Percentiles rank a stretch among this genome's conserved stretches.
Conservation (phyloP, 2,888 invertebrate genomes). For the Caenorhabditis wallacei region DNA sequence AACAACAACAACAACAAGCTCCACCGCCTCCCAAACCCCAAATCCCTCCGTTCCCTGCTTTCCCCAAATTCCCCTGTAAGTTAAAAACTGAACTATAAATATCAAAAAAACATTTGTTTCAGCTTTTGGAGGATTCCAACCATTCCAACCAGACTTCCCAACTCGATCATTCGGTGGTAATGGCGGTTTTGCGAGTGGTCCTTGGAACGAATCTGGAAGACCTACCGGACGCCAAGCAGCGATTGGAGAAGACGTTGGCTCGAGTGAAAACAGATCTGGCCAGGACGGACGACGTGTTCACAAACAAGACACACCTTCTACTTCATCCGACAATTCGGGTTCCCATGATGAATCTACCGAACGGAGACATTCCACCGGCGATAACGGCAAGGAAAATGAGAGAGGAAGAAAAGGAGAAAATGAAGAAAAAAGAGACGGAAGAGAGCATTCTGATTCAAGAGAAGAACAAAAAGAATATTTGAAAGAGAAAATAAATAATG, state of each 20-base stretch:
- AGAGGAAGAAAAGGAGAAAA: constrained; percentile 42
- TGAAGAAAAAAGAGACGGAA: constrained; percentile 19
- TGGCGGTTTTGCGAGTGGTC: constrained; percentile 68
- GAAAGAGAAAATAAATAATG: constrained; percentile 22
- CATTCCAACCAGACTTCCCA: constrained; percentile 63
- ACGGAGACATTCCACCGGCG: constrained; percentile 53
- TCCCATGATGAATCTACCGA: constrained; percentile 63
- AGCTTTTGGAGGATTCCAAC: constrained; percentile 62
- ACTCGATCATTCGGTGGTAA: constrained; percentile 65
- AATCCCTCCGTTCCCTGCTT: constrained; percentile 66
- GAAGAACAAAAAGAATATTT: background rate
- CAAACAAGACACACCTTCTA: constrained; percentile 54
- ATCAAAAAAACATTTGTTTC: background rate
- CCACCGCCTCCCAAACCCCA: constrained; percentile 63
- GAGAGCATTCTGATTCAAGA: constrained; percentile 21
- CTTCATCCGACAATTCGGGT: constrained; percentile 63
- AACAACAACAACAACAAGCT: constrained; percentile 38
- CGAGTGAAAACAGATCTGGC: constrained; percentile 56
- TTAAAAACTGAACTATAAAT: background rate
- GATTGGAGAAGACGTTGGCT: constrained; percentile 53
- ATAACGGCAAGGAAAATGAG: constrained; percentile 56
- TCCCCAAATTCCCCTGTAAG: constrained; percentile 66
- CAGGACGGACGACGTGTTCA: constrained; percentile 62
- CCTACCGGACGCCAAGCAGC: constrained; percentile 57
- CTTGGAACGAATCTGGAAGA: constrained; percentile 66